A percentile compares a stretch with the other conserved stretches of the same genome.
These are phyloP conservation scores for Antheraea mylitta DNA, from an alignment of 1,140 invertebrate species.

Conservation along the genomic window DNA sequence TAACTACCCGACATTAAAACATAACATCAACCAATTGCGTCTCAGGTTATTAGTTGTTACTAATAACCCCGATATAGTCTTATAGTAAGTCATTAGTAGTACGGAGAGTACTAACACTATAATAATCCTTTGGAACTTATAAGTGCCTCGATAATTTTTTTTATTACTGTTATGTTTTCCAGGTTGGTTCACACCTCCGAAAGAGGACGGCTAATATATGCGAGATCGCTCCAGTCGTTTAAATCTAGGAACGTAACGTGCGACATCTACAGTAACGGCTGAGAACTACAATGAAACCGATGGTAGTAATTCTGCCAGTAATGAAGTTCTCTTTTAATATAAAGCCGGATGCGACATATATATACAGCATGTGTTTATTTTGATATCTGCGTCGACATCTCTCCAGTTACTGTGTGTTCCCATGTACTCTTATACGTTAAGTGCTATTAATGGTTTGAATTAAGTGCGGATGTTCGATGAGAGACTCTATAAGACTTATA, in stretches of 20 bases:
- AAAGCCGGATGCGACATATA: constrained; percentile 16
- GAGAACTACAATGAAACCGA: constrained; percentile 33
- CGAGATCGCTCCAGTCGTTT: constrained; percentile 20
- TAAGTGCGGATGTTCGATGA: constrained; percentile 51
- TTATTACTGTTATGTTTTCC: constrained; percentile 40
- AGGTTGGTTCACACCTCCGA: constrained; percentile 93
- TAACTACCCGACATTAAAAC: no score
- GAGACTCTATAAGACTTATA: constrained; percentile 76
- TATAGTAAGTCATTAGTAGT: no score
- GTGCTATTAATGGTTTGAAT: constrained; percentile 61
- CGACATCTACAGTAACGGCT: constrained; percentile 50
- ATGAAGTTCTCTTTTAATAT: constrained; percentile 38
- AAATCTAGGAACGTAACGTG: constrained; percentile 49
- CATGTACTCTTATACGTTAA: constrained; percentile 62
- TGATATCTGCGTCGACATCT: constrained; percentile 41
- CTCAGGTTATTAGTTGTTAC: no score
- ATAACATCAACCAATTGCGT: no score
- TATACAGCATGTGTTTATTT: constrained; percentile 18
- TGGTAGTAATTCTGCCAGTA: no score
- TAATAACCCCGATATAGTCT: no score
- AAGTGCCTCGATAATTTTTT: no score
- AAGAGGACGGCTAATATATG: constrained; percentile 89
- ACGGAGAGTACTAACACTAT: no score
- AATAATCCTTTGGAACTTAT: no score
- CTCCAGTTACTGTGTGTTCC: constrained; percentile 27